Evolutionary conservation across 1,140 invertebrate species (phyloP), one percentile per base, ranked within the genome.

Genomic region (Tetragonula clypearis): DNA sequence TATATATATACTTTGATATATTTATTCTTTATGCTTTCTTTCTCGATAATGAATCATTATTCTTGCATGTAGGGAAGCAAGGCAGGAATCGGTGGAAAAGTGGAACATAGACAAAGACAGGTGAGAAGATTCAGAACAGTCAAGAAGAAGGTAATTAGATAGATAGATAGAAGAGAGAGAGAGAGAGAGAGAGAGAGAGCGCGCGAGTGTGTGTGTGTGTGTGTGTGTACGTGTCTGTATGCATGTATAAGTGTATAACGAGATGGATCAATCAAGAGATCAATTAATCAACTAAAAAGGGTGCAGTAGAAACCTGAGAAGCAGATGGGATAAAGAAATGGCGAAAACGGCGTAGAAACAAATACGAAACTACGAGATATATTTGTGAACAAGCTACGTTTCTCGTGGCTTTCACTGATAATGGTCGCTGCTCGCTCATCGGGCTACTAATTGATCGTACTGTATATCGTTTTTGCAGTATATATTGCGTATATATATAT

Each of bases 351-450:
- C 90, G 85, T 87, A 85, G 86, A 91, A 84, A 90, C 82, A 87
- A 86, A 86, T 88, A 86, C 84, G 30, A 30, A 87, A 85, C 79
- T 89, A 87, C 60, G 66, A 80, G 83, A 85, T 60, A 82, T 69
- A 87, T 81, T 78, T 23, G 88, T 89, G 80, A 77, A 89, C 35
- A 89, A 91, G 88, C 90, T 91, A 91, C 85, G 76, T 79, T 41
- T 88, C 65, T 85, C 90, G 91, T 92, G 89, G 92, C 93, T 94
- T 95, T 95, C 94, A 94, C 86, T 94, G 94, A 95, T 95, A 94
- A 95, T 95, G 94, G 94, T 95, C 94, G 94, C 94, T 95, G 94
- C 93, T 94, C 92, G 92, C 93, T 94, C 94, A 95, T 94, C 93
- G 91, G 92, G 84, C 93, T 90, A 86, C 56, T 86, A 88, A 84